Base-by-base conservation (phyloP, 2,113 vertebrate species). In the Gyps fulvus region DNA sequence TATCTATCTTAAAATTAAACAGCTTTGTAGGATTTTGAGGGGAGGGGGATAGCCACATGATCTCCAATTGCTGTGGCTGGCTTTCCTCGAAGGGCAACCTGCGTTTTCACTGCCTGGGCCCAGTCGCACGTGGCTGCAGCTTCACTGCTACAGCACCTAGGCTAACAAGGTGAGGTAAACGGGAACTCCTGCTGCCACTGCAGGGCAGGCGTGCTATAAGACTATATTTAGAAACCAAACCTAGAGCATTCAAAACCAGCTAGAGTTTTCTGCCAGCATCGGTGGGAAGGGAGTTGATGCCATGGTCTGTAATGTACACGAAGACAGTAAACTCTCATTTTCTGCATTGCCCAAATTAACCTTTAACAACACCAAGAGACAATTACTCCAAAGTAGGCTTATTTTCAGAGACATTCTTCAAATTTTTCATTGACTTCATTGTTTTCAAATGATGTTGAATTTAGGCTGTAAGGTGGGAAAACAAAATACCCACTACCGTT, bases 331-430 rank as follows among this genome's bases (percentile, higher is more conserved):
- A 80, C 26, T 73, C 7, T 13, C 9, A 2, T 47, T 47, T 77
- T 80, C 45, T 47, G 5, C 31, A 66, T 26, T n/a, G 13, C 52
- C 67, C 62, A 89, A 86, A 90, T 83, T 58, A 90, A 72, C 43
- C n/a, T 90, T 87, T 90, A 85, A 82, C 32, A 10, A 91, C 43
- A 85, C 31, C 11, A 34, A 61, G 16, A 80, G 43, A 83, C 34
- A 87, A 88, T 95, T 90, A 73, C 36, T 62, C 16, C 65, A 80
- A 78, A 78, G 50, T 16, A 89, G 26, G 16, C 9, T 91, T 82
- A 55, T 74, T 91, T 89, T 78, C 55, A 74, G 50, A 84, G 59
- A 81, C 26, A 50, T 63, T 71, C 47, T 84, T 96, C 47, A 89
- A 62, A 74, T 77, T 83, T 92, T 54, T 86, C 59, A 7, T 92